Conservation (phyloP, 30 jellyfish, hydroid and myxozoan genomes). For the Mastigias papua region DNA sequence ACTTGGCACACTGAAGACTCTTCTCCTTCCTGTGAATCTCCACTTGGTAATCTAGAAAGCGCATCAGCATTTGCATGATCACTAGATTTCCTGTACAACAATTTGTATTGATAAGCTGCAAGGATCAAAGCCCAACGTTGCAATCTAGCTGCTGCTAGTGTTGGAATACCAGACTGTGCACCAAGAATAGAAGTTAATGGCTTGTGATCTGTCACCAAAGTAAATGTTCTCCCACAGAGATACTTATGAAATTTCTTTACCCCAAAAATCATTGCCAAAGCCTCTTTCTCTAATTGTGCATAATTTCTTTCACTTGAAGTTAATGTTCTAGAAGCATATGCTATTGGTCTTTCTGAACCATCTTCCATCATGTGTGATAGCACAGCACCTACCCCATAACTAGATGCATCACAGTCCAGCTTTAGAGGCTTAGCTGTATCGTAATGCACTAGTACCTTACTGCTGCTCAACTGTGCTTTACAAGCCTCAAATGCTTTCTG, state of each 20-base stretch:
- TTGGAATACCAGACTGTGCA: slow-evolving; percentile 65
- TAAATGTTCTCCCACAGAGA: slow-evolving; percentile 79
- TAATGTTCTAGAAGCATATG: slow-evolving; percentile 62
- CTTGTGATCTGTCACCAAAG: slow-evolving; percentile 72
- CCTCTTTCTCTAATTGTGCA: slow-evolving; percentile 80
- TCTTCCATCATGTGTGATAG: slow-evolving; percentile 60
- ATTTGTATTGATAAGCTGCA: slow-evolving; percentile 37
- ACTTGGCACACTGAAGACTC: slow-evolving; percentile 22
- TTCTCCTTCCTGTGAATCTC: slow-evolving; percentile 30
- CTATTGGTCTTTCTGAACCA: slow-evolving; percentile 79
- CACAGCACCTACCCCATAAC: slow-evolving; percentile 89
- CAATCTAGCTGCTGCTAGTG: slow-evolving; percentile 74
- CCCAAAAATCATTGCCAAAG: slow-evolving; percentile 75
- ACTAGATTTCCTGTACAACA: slow-evolving; percentile 13
- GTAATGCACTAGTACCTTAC: slow-evolving; percentile 68
- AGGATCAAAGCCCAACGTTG: slow-evolving; percentile 71
- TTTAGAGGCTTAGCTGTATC: slow-evolving; percentile 55
- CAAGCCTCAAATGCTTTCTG: slow-evolving; percentile 34
- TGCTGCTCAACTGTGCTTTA: slow-evolving; percentile 16
- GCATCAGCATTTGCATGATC: slow-evolving; percentile 57
- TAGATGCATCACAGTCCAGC: slow-evolving; percentile 78
- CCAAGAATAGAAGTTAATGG: slow-evolving; percentile 53
- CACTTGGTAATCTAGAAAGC: slow-evolving; percentile 24
- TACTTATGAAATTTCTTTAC: slow-evolving; percentile 80
- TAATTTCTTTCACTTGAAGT: slow-evolving; percentile 60